Evolutionary conservation across 1,140 invertebrate species (phyloP), one percentile per base, ranked within the genome.

Genomic region (Drosophila repletoides): DNA sequence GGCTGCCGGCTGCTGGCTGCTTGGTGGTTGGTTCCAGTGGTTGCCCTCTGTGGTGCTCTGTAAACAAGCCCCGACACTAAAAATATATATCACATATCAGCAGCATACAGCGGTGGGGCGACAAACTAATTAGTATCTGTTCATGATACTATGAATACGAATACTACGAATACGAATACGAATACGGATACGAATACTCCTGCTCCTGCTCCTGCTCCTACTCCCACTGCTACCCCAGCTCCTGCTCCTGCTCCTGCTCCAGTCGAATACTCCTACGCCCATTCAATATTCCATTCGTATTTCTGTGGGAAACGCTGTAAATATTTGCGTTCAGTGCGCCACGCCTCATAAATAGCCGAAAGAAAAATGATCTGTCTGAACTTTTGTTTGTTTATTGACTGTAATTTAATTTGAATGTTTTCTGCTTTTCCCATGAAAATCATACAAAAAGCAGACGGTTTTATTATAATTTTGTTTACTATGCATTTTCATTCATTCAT

Each of bases 31-130:
- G 46, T 28, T 19, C 26, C 21, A 9, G 33, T 17, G 45, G 31
- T 33, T 52, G 60, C 28, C 29, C 28, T 29, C 19, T 36, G 38
- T 12, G 31, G n/a, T n/a, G n/a, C 55, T 65, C 28, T 66, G 73
- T 73, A 84, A 81, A 81, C 77, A 84, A 70, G 66, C 64, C 17
- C n/a, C 36, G 59, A 29, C 79, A 70, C 79, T 64, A 84, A 83
- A 77, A 77, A 83, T 83, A 84, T 83, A 83, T 83, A 84, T 83
- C 79, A 77, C 79, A 83, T 83, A 52, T 84, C 77, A 29, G 15
- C 24, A n/a, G 24, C 10, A 12, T 29, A 4, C 24, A 5, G 41
- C 22, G 63, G 51, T 56, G 53, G 43, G 34, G 22, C 36, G 61
- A 49, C 55, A 56, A 66, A 74, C 77, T 77, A 83, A 83, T 84